Evolutionary conservation across 1,140 invertebrate species (phyloP), one percentile per base, ranked within the genome.

Genomic region (Agrypnia vestita): DNA sequence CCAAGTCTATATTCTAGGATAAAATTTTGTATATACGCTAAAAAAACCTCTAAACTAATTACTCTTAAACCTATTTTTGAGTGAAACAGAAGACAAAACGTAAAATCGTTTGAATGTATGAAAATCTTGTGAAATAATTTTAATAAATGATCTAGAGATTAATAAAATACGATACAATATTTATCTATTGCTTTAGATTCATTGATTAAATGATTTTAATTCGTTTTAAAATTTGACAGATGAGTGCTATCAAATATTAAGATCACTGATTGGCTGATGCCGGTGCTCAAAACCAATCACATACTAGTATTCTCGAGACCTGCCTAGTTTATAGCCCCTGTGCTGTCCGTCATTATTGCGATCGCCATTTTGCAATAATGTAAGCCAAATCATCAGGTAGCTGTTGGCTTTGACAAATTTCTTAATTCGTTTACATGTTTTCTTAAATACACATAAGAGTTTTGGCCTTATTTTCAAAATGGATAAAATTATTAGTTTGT

Each of bases 401-500:
- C 86, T 89, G 88, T 86, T 73, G 84, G 86, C 84, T 85, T 88
- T 85, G 86, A 83, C 85, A 86, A 84, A 84, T 86, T 85, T 80
- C 35, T 35, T 35, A 35, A 35, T 73, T 35, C 67, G 53, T 61
- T 51, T 62, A 73, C 69, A 73, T 79, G 69, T 62, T 79, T 79
- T 77, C 56, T 55, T 79, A 74, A 79, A 64, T 74, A 74, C 35
- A 62, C 59, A 43, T 13, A 67, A 43, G 59, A 67, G 44, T 77
- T 67, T 62, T 46, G 19, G 61, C 46, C 47, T 72, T 79, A 19
- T 56, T 56, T 79, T 69, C 46, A 67, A 76, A 67, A 92, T 92
- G 91, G 92, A 93, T 86, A 92, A 92, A 86, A 91, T 93, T 86
- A 94, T 95, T 88, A 95, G 94, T 87, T 95, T 96, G 95, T 98